A percentile compares a stretch with the other conserved stretches of the same genome.
Evolutionary conservation across 2,797 vertebrate genomes (phyloP).

Genomic region (Lacerta bilineata): DNA sequence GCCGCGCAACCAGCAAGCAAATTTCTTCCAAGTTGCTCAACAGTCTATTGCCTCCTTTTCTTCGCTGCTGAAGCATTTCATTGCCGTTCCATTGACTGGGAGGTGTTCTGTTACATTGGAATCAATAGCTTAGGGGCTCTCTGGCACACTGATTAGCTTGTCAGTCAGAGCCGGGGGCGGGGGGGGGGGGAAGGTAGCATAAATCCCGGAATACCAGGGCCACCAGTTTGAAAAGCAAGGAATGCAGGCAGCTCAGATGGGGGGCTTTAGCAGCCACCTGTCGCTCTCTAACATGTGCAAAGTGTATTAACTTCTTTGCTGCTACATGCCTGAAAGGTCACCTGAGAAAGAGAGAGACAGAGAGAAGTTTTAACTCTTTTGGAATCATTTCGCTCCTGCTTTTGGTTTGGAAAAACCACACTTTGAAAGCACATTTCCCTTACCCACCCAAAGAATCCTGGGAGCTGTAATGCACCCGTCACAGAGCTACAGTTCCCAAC

Average conservation of each 20-base stretch:
- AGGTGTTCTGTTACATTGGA: slow-evolving; percentile 97
- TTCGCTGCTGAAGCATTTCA: slow-evolving; percentile 97
- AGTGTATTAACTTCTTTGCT: slow-evolving; percentile 97
- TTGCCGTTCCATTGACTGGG: slow-evolving; percentile 96
- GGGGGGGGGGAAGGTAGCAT: slow-evolving; percentile 85
- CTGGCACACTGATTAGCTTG: slow-evolving; percentile 97
- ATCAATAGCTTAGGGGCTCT: slow-evolving; percentile 95
- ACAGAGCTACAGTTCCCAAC: no score
- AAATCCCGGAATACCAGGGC: slow-evolving; percentile 96
- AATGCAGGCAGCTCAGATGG: slow-evolving; percentile 87
- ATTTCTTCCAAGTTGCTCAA: slow-evolving; percentile 95
- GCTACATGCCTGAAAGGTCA: slow-evolving; percentile 89
- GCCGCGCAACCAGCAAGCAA: slow-evolving; percentile 91
- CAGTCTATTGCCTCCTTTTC: slow-evolving; percentile 91
- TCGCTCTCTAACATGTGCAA: slow-evolving; percentile 95
- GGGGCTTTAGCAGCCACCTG: slow-evolving; percentile 90
- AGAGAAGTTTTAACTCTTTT: slow-evolving; percentile 76
- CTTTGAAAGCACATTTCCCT: no score
- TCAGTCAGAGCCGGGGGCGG: slow-evolving; percentile 92
- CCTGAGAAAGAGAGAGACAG: slow-evolving; percentile 72
- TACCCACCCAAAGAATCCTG: no score
- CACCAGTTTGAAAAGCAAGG: slow-evolving; percentile 91
- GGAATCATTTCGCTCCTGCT: slow-evolving; percentile 81
- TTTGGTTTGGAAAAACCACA: slow-evolving; percentile 40
- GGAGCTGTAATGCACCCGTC: no score